These are phyloP conservation scores for Cephonodes hylas DNA, from an alignment of 2,888 invertebrate genomes.

Conservation along the genomic window DNA sequence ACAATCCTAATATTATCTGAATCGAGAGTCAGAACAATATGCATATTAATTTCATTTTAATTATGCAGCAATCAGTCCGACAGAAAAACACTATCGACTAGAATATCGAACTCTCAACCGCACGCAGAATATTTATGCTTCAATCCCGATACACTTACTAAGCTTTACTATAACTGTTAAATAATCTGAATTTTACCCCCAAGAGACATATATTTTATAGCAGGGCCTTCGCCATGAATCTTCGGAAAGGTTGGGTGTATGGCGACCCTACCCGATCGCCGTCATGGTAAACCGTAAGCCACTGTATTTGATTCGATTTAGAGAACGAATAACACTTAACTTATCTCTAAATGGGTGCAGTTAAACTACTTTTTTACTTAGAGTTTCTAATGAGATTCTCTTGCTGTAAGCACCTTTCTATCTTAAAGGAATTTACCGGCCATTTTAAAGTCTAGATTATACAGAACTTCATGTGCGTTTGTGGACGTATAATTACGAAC, in stretches of 20 bases:
- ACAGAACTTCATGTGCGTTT: too few species aligned
- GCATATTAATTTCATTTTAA: too few species aligned
- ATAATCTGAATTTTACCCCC: not conserved
- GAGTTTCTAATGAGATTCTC: not conserved
- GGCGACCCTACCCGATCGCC: conserved; percentile 36
- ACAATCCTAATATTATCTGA: too few species aligned
- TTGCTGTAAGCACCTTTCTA: not conserved
- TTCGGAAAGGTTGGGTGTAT: conserved; percentile 29
- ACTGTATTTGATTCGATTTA: conserved; percentile 3
- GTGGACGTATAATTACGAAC: too few species aligned
- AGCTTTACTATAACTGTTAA: too few species aligned
- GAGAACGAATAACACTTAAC: conserved; percentile 3
- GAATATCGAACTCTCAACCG: too few species aligned
- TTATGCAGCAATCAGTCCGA: too few species aligned
- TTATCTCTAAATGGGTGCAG: not conserved
- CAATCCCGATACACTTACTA: too few species aligned
- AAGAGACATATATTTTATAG: not conserved
- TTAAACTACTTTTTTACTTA: not conserved
- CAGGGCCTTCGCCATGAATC: conserved; percentile 23
- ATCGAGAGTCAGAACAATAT: too few species aligned
- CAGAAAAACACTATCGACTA: too few species aligned
- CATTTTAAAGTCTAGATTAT: too few species aligned
- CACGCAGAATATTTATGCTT: too few species aligned
- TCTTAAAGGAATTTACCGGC: not conserved
- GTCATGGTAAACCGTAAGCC: not conserved